Percentiles rank a stretch among this genome's conserved stretches.
Evolutionary conservation across 2,888 invertebrate genomes (phyloP).

Genomic region (Gibbula magus): DNA sequence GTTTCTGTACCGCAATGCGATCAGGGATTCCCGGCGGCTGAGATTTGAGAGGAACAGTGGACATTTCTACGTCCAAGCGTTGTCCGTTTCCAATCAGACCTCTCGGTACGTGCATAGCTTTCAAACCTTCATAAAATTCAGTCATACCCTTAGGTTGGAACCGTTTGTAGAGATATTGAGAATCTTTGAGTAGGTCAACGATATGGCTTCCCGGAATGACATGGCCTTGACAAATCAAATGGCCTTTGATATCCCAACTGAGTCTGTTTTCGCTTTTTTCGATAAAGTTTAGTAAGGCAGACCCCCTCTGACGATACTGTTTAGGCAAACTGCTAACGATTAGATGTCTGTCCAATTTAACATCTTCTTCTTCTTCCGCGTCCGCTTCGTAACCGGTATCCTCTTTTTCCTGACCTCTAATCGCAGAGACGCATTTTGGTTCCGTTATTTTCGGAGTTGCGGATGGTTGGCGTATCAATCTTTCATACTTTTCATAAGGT

Average conservation of each 20-base stretch:
- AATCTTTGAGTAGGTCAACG: not conserved
- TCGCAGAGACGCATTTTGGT: too few relatives aligned
- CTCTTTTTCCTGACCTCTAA: too few relatives aligned
- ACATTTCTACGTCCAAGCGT: not conserved
- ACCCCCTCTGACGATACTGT: not conserved
- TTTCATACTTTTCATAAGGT: constrained; percentile 1
- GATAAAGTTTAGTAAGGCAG: not conserved
- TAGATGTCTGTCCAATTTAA: not conserved
- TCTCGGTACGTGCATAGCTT: not conserved
- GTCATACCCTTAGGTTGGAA: not conserved
- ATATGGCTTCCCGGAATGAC: not conserved
- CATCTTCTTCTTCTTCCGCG: not conserved
- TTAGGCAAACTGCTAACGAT: not conserved
- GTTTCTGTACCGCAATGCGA: not conserved
- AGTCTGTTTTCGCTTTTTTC: not conserved
- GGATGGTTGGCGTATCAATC: not conserved
- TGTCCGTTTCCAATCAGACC: not conserved
- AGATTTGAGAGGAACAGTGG: too few relatives aligned
- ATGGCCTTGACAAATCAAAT: not conserved
- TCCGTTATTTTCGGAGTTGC: not conserved
- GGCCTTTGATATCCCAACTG: not conserved
- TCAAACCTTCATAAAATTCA: not conserved
- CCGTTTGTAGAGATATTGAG: not conserved
- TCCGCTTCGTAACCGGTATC: not conserved
- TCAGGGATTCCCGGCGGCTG: not conserved